Percentiles rank a stretch among this genome's conserved stretches.
These are phyloP conservation scores for Clivina fossor DNA, from an alignment of 2,888 invertebrate species.

Conservation along the genomic window DNA sequence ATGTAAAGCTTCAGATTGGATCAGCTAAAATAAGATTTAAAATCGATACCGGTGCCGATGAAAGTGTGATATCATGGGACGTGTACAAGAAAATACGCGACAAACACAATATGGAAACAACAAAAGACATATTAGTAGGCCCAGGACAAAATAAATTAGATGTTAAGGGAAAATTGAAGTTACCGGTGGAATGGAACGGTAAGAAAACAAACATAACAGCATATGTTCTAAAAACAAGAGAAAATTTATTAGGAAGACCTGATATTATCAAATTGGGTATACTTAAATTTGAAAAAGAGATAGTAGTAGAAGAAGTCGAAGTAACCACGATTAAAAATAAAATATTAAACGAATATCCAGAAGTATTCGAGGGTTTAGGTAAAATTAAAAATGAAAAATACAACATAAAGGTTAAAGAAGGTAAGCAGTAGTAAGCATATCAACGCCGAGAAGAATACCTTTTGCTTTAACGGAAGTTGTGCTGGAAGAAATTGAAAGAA, in stretches of 20 bases:
- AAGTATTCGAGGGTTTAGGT: slow-evolving; percentile 37
- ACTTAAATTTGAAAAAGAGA: slow-evolving; percentile 32
- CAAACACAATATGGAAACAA: background rate
- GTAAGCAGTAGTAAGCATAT: slow-evolving; percentile 41
- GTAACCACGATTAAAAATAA: background rate
- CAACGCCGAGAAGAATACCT: slow-evolving; percentile 44
- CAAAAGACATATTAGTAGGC: slow-evolving; percentile 6
- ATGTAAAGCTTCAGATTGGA: slow-evolving; percentile 5
- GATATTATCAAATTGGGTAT: slow-evolving; percentile 3
- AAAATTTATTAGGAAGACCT: slow-evolving; percentile 11
- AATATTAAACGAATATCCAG: slow-evolving; percentile 4
- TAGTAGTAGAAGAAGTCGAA: slow-evolving; percentile 12
- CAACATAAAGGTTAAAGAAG: slow-evolving; percentile 40
- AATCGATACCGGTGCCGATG: slow-evolving; percentile 30
- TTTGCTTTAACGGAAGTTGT: slow-evolving; percentile 44
- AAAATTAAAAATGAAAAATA: slow-evolving; percentile 39
- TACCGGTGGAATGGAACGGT: slow-evolving; percentile 6
- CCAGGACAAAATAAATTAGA: slow-evolving; percentile 5
- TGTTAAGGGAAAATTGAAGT: background rate
- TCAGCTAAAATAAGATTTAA: slow-evolving; percentile 15
- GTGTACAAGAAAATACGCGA: slow-evolving; percentile 7
- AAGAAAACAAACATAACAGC: slow-evolving; percentile 1
- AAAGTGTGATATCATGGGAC: slow-evolving; percentile 12
- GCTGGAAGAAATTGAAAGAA: slow-evolving; percentile 43
- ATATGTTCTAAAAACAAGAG: slow-evolving; percentile 1